Percentiles rank a stretch among this genome's conserved stretches.
Evolutionary conservation across 2,888 invertebrate species (phyloP).

Genomic region (Phortica magna): DNA sequence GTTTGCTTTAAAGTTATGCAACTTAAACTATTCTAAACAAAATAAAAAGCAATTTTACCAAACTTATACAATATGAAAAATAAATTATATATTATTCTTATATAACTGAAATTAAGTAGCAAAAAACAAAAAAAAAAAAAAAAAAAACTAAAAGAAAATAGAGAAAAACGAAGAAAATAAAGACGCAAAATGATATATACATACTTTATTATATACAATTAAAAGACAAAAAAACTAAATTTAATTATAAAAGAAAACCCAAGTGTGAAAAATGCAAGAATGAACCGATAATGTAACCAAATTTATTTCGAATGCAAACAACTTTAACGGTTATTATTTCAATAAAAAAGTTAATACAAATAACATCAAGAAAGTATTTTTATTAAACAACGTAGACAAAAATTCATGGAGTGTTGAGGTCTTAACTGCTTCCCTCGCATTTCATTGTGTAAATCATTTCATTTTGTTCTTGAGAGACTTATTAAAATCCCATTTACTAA

Average conservation of each 20-base stretch:
- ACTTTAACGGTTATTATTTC: conserved; percentile 49
- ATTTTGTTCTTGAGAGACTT: too few species aligned
- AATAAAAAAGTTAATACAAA: conserved; percentile 63
- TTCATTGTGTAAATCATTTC: too few species aligned
- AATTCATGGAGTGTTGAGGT: not conserved
- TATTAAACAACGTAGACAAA: not conserved
- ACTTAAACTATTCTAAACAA: conserved; percentile 54
- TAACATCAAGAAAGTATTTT: not conserved
- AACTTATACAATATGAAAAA: conserved; percentile 52
- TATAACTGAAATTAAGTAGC: conserved; percentile 54
- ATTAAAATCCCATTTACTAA: not conserved
- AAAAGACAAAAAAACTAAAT: conserved; percentile 45
- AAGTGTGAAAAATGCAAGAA: conserved; percentile 43
- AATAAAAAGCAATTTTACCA: conserved; percentile 38
- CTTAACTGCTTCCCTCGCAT: too few species aligned
- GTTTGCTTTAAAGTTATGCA: conserved; percentile 19
- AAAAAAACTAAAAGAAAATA: conserved; percentile 20
- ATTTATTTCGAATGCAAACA: conserved; percentile 41
- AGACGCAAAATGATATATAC: conserved; percentile 42
- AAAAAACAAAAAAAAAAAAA: conserved; percentile 39
- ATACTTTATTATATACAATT: conserved; percentile 60
- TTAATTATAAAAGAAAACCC: conserved; percentile 34
- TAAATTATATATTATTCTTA: conserved; percentile 58
- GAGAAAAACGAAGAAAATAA: conserved; percentile 2
- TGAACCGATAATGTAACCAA: conserved; percentile 44